Evolutionary conservation across 2,113 vertebrate genomes (phyloP).

Genomic region (Aviceda subcristata): DNA sequence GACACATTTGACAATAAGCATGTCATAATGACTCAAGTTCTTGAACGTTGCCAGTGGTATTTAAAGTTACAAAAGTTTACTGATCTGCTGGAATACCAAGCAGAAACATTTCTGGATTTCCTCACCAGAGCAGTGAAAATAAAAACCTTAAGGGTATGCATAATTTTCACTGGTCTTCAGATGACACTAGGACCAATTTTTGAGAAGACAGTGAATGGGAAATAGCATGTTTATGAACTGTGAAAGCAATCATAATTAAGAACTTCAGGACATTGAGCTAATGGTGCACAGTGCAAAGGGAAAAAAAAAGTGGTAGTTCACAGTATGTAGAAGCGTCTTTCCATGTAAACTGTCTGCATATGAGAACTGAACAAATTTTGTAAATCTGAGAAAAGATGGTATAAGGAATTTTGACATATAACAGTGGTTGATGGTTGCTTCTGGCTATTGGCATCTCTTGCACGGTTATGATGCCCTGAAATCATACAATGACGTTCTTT

Average conservation of each 20-base stretch:
- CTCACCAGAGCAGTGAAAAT: not conserved
- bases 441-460: not conserved
- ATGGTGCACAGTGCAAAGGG: fast-evolving
- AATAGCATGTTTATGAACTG: not conserved
- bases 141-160: not conserved
- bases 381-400: not conserved
- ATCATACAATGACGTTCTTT: not conserved
- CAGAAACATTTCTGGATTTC: not conserved
- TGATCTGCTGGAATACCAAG: not conserved
- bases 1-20: not conserved
- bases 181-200: not conserved
- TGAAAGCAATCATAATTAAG: not conserved
- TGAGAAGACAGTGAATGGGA: not conserved
- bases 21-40: not conserved
- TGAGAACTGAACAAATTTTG: not conserved
- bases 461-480: not conserved
- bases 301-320: not conserved
- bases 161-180: not conserved
- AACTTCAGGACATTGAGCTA: not conserved
- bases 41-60: not conserved
- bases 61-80: not conserved
- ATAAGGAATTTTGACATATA: not conserved
- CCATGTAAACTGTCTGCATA: not conserved
- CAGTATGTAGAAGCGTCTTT: not conserved
- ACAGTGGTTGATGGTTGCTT: not conserved